phyloP scores from a whole-genome alignment of 2,888 invertebrate species.

The Brachypalpus laphriformis region DNA sequence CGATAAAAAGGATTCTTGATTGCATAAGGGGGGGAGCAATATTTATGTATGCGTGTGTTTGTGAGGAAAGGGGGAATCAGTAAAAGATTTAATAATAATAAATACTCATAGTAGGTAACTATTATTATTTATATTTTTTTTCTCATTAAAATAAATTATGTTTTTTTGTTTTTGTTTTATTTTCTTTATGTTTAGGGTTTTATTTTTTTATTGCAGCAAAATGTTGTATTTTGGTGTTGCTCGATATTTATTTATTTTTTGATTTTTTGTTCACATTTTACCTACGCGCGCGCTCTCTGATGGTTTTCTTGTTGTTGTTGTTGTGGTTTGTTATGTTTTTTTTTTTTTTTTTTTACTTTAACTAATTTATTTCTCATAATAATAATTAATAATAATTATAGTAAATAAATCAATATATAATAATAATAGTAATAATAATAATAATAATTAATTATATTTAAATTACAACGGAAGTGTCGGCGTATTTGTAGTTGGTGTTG shows the following conservation, averaged over 20 bases:
- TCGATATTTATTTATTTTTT: conserved; percentile 36
- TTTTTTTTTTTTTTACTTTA: conserved; percentile 54
- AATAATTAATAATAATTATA: conserved; percentile 80
- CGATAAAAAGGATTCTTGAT: conserved; percentile 4
- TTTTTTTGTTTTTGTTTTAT: conserved; percentile 13
- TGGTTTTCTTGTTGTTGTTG: conserved; percentile 46
- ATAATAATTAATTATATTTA: conserved; percentile 76
- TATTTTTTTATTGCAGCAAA: conserved; percentile 61
- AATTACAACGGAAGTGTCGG: conserved; percentile 84
- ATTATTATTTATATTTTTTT: conserved; percentile 53
- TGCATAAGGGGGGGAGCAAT: conserved; percentile 5
- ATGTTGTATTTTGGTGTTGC: conserved; percentile 27
- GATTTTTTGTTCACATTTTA: conserved; percentile 37
- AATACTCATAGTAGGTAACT: conserved; percentile 68
- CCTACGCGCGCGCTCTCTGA: conserved; percentile 49
- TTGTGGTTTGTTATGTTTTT: conserved; percentile 32
- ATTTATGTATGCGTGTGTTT: neutral
- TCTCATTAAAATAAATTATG: conserved; percentile 62
- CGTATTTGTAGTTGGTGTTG: conserved; percentile 84
- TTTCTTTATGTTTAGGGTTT: conserved; percentile 17
- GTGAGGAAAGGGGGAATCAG: conserved; percentile 30
- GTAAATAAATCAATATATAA: conserved; percentile 78
- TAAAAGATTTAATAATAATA: conserved; percentile 67
- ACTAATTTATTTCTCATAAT: conserved; percentile 68
- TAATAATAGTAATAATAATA: conserved; percentile 73